Base-by-base conservation (phyloP, 2,888 invertebrate species). In the Diadromus collaris region DNA sequence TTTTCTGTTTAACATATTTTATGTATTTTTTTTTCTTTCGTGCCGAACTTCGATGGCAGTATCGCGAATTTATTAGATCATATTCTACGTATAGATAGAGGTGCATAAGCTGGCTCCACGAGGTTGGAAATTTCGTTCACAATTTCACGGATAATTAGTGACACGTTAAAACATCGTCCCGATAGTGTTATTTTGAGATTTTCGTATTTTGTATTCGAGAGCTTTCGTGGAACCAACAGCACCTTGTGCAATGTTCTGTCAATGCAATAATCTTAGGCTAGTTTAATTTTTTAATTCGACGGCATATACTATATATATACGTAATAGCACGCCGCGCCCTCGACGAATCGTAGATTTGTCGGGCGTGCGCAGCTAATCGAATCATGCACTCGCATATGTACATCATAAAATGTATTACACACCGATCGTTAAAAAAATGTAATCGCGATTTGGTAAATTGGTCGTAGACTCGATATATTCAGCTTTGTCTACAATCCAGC, bases 191-290 rank as follows among this genome's bases (percentile, higher is more conserved):
- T 44, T 44, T 67, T 4, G 27, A 16, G 48, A 29, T 41, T 60
- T 73, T 27, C 21, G 46, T 65, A 44, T 73, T 75, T 83, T 78
- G 68, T 67, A 63, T 80, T 75, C 71, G 38, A 69, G 81, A n/a
- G 72, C 75, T 83, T 81, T 80, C 63, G 63, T 44, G 60, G 56
- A 68, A 75, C 34, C 69, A 41, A 84, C 82, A 78, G 81, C 83
- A 86, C 81, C 56, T 80, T 74, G 86, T 87, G 89, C 87, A 88
- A 88, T 88, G 86, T 86, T 85, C 86, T 86, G 86, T 85, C 86
- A 88, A 89, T 86, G 88, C 87, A 88, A 88, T 86, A 79, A 76
- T 76, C 65, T 65, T 79, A 79, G 72, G 13, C 64, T 69, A 56
- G 82, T 24, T 70, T 76, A 68, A 24, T 72, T 51, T 44, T 67